Percentiles rank a stretch among this genome's conserved stretches.
These are phyloP conservation scores for Macrobrachium rosenbergii DNA, from an alignment of 1,140 invertebrate species.

Conservation along the genomic window DNA sequence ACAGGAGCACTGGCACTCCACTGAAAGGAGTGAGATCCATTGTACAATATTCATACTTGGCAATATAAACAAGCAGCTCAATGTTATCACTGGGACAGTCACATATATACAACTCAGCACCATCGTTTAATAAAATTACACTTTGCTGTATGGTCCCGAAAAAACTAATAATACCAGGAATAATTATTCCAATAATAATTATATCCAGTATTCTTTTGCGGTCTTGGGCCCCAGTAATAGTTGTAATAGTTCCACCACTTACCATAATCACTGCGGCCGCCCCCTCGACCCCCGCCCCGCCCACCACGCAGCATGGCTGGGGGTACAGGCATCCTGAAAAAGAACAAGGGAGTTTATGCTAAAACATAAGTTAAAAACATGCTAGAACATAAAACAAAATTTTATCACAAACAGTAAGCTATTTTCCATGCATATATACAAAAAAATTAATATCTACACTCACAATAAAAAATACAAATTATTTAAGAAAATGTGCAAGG, in stretches of 20 bases:
- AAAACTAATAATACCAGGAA: constrained; percentile 66
- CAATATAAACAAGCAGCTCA: constrained; percentile 43
- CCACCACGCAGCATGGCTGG: constrained; percentile 65
- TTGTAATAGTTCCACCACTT: constrained; percentile 73
- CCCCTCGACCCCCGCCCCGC: constrained; percentile 74
- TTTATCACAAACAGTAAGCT: background rate
- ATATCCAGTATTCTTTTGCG: constrained; percentile 64
- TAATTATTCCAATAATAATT: constrained; percentile 67
- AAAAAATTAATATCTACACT: too few relatives aligned
- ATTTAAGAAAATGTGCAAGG: too few relatives aligned
- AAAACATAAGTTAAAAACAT: constrained; percentile 5
- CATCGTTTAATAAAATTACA: constrained; percentile 31
- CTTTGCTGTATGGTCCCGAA: constrained; percentile 53
- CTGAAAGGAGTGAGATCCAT: constrained; percentile 62
- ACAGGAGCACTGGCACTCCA: constrained; percentile 57
- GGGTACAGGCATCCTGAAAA: constrained; percentile 65
- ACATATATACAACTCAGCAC: constrained; percentile 58
- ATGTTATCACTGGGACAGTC: constrained; percentile 39
- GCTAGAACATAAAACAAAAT: background rate
- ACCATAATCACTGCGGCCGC: constrained; percentile 89
- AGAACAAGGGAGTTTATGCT: constrained; percentile 5
- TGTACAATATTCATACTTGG: constrained; percentile 35
- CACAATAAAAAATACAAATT: too few relatives aligned
- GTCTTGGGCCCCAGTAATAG: constrained; percentile 62
- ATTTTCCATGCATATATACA: too few relatives aligned